Evolutionary conservation across 1,140 invertebrate genomes (phyloP).

Genomic region (Ectropis grisescens): DNA sequence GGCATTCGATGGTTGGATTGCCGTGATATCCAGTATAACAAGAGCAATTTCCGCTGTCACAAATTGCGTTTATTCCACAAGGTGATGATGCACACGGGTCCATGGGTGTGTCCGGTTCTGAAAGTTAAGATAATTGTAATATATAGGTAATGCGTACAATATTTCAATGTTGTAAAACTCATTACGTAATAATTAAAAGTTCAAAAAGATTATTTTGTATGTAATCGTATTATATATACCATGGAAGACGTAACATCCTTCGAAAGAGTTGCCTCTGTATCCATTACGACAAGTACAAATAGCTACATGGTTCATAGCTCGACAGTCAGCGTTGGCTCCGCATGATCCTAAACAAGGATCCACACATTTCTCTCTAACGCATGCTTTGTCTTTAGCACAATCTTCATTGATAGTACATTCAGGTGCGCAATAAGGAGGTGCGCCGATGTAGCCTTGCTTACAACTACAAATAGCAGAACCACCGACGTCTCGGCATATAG

Average conservation of each 20-base stretch:
- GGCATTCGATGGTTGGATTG: constrained; percentile 75
- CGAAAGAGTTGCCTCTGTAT: constrained; percentile 77
- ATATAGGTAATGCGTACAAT: too few species aligned
- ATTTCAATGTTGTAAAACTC: too few species aligned
- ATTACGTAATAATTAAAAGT: too few species aligned
- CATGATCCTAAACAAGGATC: constrained; percentile 80
- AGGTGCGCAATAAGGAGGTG: constrained; percentile 75
- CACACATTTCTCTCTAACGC: constrained; percentile 76
- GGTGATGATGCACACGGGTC: constrained; percentile 78
- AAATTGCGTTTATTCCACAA: constrained; percentile 82
- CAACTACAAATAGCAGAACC: constrained; percentile 75
- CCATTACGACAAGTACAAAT: constrained; percentile 74
- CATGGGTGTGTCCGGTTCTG: constrained; percentile 22
- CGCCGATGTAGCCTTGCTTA: constrained; percentile 71
- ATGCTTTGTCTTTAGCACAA: constrained; percentile 75
- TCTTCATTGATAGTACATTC: constrained; percentile 80
- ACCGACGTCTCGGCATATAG: constrained; percentile 71
- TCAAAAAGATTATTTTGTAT: too few species aligned
- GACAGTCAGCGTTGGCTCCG: constrained; percentile 72
- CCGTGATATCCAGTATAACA: constrained; percentile 73
- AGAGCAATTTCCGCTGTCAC: constrained; percentile 76
- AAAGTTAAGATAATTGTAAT: constrained; percentile 9
- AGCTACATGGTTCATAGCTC: constrained; percentile 75
- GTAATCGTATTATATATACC: too few species aligned
- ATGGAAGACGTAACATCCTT: constrained; percentile 71